Evolutionary conservation across 2,797 vertebrate genomes (phyloP), one percentile per base, ranked within the genome.

Genomic region (Psittacula derbiana): DNA sequence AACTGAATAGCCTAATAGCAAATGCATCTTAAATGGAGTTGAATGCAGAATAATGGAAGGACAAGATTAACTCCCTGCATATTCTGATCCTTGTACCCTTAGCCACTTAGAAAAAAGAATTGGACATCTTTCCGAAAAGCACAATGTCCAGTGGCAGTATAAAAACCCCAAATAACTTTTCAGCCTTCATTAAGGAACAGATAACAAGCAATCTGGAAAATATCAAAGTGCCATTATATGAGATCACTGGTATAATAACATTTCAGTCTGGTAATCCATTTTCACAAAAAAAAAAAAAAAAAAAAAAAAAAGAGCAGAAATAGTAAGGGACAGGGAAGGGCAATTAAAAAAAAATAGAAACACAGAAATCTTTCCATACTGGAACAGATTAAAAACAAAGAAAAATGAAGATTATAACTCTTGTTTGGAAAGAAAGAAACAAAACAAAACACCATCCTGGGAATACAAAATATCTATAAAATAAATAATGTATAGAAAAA

Each of bases 21-120:
- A 93, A 91, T 74, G 72, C 41, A 40, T 86, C 47, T 88, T 86
- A 86, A 94, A 86, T 89, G 64, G 57, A 87, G 36, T 50, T 79
- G 60, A 91, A 89, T 31, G 49, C 25, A 88, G 41, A 78, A 80
- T 79, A 93, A 90, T 38, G 58, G 27, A 78, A 92, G 49, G 61
- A 85, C 36, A 62, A 55, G 50, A 93, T 61, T 28, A 92, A 69
- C 12, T 80, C 18, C 38, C 69, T 52, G 41, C 49, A 27, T 79
- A 27, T 43, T 86, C 70, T 61, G 18, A 69, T 79, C 41, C 27
- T 75, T 72, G 21, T 75, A 52, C 21, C 17, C 10, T 18, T 86
- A 84, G 46, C 21, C 27, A 58, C 91, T 92, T 75, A 75, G 58
- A 52, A 61, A 71, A 86, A 83, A 78, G 9, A 78, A 87, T 80